These are phyloP conservation scores for Cynaeus angustus DNA, from an alignment of 2,888 invertebrate species.

Conservation along the genomic window DNA sequence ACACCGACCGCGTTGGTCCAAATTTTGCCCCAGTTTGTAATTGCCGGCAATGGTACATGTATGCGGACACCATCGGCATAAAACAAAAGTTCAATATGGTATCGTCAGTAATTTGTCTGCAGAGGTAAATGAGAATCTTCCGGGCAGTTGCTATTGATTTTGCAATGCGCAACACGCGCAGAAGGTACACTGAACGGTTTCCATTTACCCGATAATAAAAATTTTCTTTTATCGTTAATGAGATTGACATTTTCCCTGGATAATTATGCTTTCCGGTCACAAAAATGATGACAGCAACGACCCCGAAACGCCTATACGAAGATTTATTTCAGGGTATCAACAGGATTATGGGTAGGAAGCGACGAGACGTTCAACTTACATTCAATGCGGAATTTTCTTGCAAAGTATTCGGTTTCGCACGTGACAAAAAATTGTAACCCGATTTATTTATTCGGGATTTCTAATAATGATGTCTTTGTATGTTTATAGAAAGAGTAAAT, in stretches of 20 bases:
- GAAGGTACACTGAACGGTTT: constrained; percentile 40
- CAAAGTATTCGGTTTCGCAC: constrained; percentile 11
- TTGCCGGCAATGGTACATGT: constrained; percentile 29
- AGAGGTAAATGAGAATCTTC: constrained; percentile 52
- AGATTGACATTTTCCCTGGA: constrained; percentile 46
- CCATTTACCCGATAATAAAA: constrained; percentile 41
- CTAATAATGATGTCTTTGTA: constrained; percentile 16
- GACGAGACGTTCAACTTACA: not conserved
- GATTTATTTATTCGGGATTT: constrained; percentile 27
- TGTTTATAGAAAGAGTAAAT: constrained; percentile 79
- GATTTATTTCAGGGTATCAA: constrained; percentile 21
- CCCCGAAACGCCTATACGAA: constrained; percentile 10
- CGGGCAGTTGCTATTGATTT: constrained; percentile 51
- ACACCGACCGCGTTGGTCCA: not conserved
- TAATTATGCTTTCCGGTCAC: constrained; percentile 38
- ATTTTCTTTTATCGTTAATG: constrained; percentile 45
- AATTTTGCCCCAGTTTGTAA: constrained; percentile 16
- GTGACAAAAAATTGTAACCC: not conserved
- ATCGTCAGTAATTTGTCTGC: constrained; percentile 47
- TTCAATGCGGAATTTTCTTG: not conserved
- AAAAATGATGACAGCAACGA: constrained; percentile 15
- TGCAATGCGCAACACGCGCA: constrained; percentile 46
- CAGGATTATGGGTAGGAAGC: constrained; percentile 26
- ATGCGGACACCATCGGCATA: constrained; percentile 16
- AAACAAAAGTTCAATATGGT: constrained; percentile 48